Base-by-base conservation (phyloP, 2,888 invertebrate species). In the Dolomedes plantarius region DNA sequence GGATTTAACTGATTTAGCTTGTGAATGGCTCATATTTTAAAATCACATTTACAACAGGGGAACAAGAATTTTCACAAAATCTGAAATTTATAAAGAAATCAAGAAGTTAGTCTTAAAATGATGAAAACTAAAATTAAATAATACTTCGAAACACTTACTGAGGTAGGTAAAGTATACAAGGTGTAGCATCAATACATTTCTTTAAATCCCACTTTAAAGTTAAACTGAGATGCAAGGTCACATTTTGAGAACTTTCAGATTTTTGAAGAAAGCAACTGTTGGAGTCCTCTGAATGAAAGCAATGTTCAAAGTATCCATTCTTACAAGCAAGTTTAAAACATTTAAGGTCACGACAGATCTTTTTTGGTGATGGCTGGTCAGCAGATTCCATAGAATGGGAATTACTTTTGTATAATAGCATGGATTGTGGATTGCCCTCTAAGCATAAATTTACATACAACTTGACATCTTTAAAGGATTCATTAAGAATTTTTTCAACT, bases 151-250 rank as follows among this genome's bases (percentile, higher is more conserved):
- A 91, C 0, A 69, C 88, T 79, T 83, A 86, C 88, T 67, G 16
- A 41, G 78, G 62, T 29, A 56, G 75, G 16, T 75, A 65, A 0
- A 89, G 89, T 46, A 91, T 41, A 50, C 91, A 82, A 29, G 96
- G 95, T 16, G 95, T 94, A 9, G 95, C 94, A 93, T 97, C 97
- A 11, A 97, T 94, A 92, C 97, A 97, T 91, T 96, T 97, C 56
- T 93, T 92, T 73, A 95, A 93, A 91, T 95, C 92, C 90, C 92
- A 93, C 88, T 92, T 92, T 94, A 94, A 94, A 1, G 27, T n/a
- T 39, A 86, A 11, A 50, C 32, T 74, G 11, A 89, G 29, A 72
- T 23, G 39, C n/a, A 88, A 16, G 16, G 36, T 32, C 19, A 1
- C 64, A 27, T 19, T 64, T 7, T 39, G 9, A 2, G 50, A 41